Evolutionary conservation across 2,888 invertebrate species (phyloP), one percentile per base, ranked within the genome.

Genomic region (Drosophila stalkeri): DNA sequence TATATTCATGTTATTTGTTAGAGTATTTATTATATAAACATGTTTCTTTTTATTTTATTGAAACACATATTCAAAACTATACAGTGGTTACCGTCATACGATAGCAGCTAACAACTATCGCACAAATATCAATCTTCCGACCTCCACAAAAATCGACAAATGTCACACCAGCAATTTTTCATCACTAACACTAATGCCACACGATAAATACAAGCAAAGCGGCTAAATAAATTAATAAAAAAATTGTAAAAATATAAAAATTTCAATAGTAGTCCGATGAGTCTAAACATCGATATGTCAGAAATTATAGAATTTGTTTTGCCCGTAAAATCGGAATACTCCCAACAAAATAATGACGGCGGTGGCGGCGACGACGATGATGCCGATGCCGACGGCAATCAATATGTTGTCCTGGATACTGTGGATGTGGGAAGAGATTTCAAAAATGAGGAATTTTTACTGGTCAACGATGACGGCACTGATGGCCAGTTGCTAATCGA

Each of bases 301-400:
- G 91, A 91, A n/a, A 84, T 86, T 35, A 89, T 91, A 67, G 91
- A 91, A 65, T 90, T 86, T 57, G 91, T 81, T 46, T 39, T 89
- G 60, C 72, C 73, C 12, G 63, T 63, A 47, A 84, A 72, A 71
- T 67, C 56, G 33, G 87, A 80, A 47, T 80, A 75, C 39, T 20
- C 39, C 6, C 74, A 80, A 20, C 68, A 78, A 31, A 81, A 74
- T 44, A 44, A 56, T 27, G 75, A 68, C 20, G 70, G 41, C 2
- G 75, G 37, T 12, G 71, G 54, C 41, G 70, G 54, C 12, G 84
- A 69, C 57, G 75, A 51, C 35, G 72, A 55, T 6, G 85, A 67
- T 55, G 66, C 77, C 4, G 78, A 67, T 37, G 41, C 54, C 20
- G 75, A 61, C 33, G 47, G 49, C 46, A 55, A 63, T 52, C 69